Evolutionary conservation across 2,797 vertebrate genomes (phyloP).

Genomic region (Tokudaia tokunoshimensis): DNA sequence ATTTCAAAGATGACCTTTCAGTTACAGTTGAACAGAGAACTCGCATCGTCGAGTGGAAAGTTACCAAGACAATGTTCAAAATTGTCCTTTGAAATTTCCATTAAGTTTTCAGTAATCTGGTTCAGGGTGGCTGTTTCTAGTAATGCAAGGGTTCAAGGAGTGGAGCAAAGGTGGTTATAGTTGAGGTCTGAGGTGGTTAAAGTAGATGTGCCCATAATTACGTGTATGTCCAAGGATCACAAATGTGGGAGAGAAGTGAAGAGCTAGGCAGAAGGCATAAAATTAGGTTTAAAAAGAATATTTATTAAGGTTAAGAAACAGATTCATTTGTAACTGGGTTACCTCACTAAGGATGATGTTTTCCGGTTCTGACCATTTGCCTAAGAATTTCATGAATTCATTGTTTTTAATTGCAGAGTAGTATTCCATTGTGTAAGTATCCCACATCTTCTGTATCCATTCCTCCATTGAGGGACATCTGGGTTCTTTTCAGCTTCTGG

Average conservation of each 20-base stretch:
- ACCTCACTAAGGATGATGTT: too few species aligned
- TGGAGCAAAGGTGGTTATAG: background rate
- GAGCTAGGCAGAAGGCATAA: background rate
- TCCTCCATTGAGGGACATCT: too few species aligned
- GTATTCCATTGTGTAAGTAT: too few species aligned
- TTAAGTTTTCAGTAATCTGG: background rate
- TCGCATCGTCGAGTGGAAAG: background rate
- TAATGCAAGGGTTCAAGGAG: background rate
- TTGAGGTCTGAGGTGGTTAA: background rate
- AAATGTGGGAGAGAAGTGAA: background rate
- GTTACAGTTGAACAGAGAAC: background rate
- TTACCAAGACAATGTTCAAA: background rate
- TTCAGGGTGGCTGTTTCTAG: conserved; percentile 5
- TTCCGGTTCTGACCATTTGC: too few species aligned
- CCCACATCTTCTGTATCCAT: too few species aligned
- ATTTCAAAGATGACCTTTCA: background rate
- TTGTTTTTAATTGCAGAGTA: too few species aligned
- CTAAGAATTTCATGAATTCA: too few species aligned
- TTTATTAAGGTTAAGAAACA: conserved; percentile 36
- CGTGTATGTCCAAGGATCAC: background rate
- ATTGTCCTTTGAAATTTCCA: conserved; percentile 7
- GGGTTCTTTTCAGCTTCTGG: too few species aligned
- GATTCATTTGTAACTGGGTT: background rate
- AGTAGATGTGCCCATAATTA: background rate
- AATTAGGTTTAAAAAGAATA: background rate